Evolutionary conservation across 1,140 invertebrate genomes (phyloP), one percentile per base, ranked within the genome.

Genomic region (Whitmania pigra): DNA sequence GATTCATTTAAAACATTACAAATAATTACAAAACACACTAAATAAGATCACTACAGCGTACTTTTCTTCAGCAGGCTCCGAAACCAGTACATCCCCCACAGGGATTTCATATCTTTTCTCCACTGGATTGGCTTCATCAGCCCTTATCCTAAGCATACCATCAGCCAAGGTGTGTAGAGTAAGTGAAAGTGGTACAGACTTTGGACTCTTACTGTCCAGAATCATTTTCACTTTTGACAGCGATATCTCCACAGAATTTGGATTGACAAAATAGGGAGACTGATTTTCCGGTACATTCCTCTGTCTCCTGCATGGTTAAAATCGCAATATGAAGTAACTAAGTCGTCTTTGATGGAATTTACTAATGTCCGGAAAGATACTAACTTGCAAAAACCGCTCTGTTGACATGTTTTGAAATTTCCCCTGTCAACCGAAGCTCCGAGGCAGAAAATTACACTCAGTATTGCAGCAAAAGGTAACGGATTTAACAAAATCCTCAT

Each of bases 41-140:
- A 73, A 17, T 9, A 69, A 53, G 53, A 29, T 25, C n/a, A 25
- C 17, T 43, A 2, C 27, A 17, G 49, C 55, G 60, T 40, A 90
- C 88, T 85, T 84, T 71, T 87, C 86, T 36, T 85, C 81, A 78
- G 87, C 84, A 2, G 90, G 89, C 75, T 89, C 86, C 49, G 86
- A 86, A 75, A 89, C 83, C 6, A 97, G 80, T 4, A 88, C 88
- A 80, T 89, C 84, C 75, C 89, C 86, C 0, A 92, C 87, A 18
- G 80, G 80, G 57, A 80, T 78, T 79, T 89, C 87, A 82, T 92
- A 96, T 75, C 94, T 85, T 0, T 87, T 86, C 79, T 88, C 87
- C 18, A 93, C 76, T 0, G 92, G 89, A 75, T 87, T 86, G 54
- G 88, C 87, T 82, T 97, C 94, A 82, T 93, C 89, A 9, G 96